A percentile compares a stretch with the other conserved stretches of the same genome.
Conservation (phyloP, 2,888 invertebrate species). For the Eupsilia transversa region DNA sequence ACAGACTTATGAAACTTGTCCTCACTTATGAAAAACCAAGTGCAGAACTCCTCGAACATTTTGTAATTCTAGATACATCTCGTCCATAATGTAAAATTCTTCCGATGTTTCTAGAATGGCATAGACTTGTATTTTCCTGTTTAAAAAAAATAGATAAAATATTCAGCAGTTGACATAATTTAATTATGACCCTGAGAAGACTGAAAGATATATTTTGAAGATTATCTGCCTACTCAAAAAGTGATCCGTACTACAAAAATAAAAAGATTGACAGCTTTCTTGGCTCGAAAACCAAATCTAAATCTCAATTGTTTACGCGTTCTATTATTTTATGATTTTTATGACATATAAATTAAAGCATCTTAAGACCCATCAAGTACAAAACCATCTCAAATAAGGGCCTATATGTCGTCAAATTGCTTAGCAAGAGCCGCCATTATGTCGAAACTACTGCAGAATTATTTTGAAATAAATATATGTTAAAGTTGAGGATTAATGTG, state of each 20-base stretch:
- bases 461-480: too few species aligned
- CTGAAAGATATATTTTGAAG: constrained; percentile 23
- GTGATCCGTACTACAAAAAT: constrained; percentile 9
- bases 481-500: too few species aligned
- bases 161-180: constrained; percentile 50
- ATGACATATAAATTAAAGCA: neutral
- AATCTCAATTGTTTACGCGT: constrained; percentile 3
- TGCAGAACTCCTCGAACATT: constrained; percentile 4
- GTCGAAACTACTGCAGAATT: too few species aligned
- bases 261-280: constrained; percentile 4
- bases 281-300: constrained; percentile 12
- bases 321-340: constrained; percentile 1
- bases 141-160: constrained; percentile 26
- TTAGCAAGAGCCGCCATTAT: too few species aligned
- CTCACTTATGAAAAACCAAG: neutral
- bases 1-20: too few species aligned
- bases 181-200: constrained; percentile 25
- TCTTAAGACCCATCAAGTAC: neutral
- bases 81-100: constrained; percentile 22
- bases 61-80: constrained; percentile 34
- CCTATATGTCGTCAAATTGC: too few species aligned
- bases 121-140: constrained; percentile 28
- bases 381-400: neutral
- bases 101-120: constrained; percentile 38
- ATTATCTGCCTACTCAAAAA: neutral